Evolutionary conservation across 2,797 vertebrate species (phyloP).

Genomic region (Myotis pilosus): DNA sequence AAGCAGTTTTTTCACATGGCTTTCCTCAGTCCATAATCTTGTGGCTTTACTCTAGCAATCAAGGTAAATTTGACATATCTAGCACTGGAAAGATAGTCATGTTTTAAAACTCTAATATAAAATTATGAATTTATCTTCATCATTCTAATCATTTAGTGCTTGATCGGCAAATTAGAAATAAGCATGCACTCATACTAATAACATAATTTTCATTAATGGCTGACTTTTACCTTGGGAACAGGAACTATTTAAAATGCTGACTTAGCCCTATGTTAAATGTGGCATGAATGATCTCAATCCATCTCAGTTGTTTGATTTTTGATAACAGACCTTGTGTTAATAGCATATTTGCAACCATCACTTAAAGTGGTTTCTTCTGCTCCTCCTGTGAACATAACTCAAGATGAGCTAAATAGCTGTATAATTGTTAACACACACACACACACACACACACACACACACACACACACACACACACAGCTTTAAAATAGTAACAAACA

Average conservation of each 20-base stretch:
- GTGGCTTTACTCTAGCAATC: not conserved
- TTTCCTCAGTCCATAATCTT: not conserved
- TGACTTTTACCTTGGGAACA: slow-evolving; percentile 33
- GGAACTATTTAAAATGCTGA: slow-evolving; percentile 38
- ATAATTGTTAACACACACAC: not conserved
- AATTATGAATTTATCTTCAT: not conserved
- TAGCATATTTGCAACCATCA: slow-evolving; percentile 63
- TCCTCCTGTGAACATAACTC: slow-evolving; percentile 48
- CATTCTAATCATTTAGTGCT: not conserved
- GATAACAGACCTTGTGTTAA: slow-evolving; percentile 1
- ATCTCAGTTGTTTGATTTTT: slow-evolving; percentile 63
- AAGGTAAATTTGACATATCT: not conserved
- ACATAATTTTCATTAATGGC: slow-evolving; percentile 16
- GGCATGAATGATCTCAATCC: slow-evolving; percentile 57
- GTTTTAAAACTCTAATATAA: not conserved
- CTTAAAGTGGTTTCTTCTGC: slow-evolving; percentile 65
- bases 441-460: not conserved
- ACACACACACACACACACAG: not conserved
- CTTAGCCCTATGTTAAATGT: slow-evolving; percentile 33
- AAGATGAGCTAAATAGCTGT: not conserved
- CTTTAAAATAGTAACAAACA: not conserved
- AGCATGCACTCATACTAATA: not conserved
- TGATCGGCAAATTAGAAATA: not conserved
- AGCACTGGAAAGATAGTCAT: not conserved
- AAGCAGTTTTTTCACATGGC: not conserved